Conservation (phyloP, 2,113 vertebrate species). For the Pelecanoides urinatrix region DNA sequence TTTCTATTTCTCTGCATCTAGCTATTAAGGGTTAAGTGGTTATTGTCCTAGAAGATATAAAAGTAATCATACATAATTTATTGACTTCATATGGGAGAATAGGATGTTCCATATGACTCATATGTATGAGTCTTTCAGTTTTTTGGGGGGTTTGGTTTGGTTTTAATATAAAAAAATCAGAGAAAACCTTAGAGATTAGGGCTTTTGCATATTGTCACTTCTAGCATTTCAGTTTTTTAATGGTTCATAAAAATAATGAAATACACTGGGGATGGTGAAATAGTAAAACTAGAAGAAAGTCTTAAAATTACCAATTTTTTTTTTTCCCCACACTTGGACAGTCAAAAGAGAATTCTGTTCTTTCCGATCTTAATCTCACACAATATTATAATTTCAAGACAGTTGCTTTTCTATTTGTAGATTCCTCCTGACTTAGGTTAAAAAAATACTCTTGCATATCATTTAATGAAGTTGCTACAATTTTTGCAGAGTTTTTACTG, state of each 20-base stretch:
- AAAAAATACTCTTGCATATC: neutral
- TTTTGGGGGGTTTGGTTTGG: neutral
- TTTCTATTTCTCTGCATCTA: conserved; percentile 3
- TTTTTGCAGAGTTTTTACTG: neutral
- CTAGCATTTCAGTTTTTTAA: neutral
- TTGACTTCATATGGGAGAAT: neutral
- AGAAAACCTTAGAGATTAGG: neutral
- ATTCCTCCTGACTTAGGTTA: neutral
- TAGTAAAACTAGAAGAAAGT: neutral
- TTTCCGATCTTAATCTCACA: neutral
- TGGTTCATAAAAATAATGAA: neutral
- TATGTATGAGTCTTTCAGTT: neutral
- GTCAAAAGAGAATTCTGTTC: neutral
- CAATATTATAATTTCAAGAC: neutral
- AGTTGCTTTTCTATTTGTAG: neutral
- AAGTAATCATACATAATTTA: neutral
- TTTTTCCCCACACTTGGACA: neutral
- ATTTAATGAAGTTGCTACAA: neutral
- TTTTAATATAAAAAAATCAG: neutral
- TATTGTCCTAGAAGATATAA: neutral
- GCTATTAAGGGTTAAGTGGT: conserved; percentile 15
- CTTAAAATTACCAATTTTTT: neutral
- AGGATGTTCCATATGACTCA: neutral
- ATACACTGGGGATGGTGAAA: neutral
- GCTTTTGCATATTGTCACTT: neutral